These are phyloP conservation scores for Eustalomyia histrio DNA, from an alignment of 2,888 invertebrate species.

Conservation along the genomic window DNA sequence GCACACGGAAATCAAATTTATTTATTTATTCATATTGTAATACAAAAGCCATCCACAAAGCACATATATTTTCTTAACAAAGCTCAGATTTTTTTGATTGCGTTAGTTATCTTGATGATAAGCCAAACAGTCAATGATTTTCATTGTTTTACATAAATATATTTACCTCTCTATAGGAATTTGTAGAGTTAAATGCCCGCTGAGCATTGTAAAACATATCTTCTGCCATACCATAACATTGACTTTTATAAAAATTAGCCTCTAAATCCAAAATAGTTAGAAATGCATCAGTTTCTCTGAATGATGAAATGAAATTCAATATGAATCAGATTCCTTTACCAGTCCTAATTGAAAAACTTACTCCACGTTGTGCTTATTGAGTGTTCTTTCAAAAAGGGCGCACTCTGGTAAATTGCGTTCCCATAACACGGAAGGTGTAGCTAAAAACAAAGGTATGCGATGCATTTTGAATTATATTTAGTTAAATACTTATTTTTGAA, in stretches of 20 bases:
- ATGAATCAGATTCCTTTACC: background rate
- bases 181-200: background rate
- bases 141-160: too few relatives aligned
- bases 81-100: too few relatives aligned
- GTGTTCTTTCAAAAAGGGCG: constrained; percentile 56
- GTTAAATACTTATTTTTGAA: background rate
- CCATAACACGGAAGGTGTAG: constrained; percentile 54
- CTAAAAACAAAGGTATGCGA: constrained; percentile 56
- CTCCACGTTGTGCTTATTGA: constrained; percentile 59
- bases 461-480: constrained; percentile 52
- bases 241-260: constrained; percentile 36
- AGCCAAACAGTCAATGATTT: too few relatives aligned
- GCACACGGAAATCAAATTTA: too few relatives aligned
- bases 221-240: constrained; percentile 23
- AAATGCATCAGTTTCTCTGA: constrained; percentile 61
- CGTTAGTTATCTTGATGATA: too few relatives aligned
- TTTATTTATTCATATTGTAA: too few relatives aligned
- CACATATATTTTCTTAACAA: too few relatives aligned
- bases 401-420: constrained; percentile 50
- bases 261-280: constrained; percentile 57
- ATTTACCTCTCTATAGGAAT: constrained; percentile 28
- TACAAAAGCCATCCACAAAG: too few relatives aligned
- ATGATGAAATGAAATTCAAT: background rate
- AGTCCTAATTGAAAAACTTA: constrained; percentile 34
- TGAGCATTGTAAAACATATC: constrained; percentile 35